Evolutionary conservation across 1,140 invertebrate species (phyloP), one percentile per base, ranked within the genome.

Genomic region (Limonius californicus): DNA sequence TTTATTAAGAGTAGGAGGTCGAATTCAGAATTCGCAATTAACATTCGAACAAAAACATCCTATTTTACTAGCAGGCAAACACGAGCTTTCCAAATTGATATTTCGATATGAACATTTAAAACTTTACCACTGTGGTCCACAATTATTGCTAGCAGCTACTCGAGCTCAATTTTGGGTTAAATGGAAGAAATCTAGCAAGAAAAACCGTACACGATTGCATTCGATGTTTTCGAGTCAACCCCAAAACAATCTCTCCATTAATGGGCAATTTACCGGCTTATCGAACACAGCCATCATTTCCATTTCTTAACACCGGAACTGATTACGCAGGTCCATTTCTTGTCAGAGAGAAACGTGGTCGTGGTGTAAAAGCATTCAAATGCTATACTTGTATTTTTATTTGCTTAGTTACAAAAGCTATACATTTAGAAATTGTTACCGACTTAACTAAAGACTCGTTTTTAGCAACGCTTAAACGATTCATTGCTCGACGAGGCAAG

Each of bases 401-500:
- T 0, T 79, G 76, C 63, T 74, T 77, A 54, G 63, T 66, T 0
- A 78, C 77, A 2, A 71, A 71, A 54, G 76, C 74, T 0, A 64
- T 77, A n/a, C 78, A 79, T 59, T 39, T 80, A n/a, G 76, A 80
- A 60, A 11, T 77, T 1, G 75, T 76, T 0, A 57, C 58, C 0
- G 68, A 75, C 59, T 27, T 78, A 12, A 27, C 43, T 9, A 43
- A 21, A 8, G 32, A 65, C 3, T 1, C 18, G n/a, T 66, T 66
- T 54, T 11, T 66, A 7, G 54, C 23, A 4, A 43, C 54, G n/a
- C 35, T 61, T 18, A 32, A 27, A n/a, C 16, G 61, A 23, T 68
- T 68, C 55, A 18, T 50, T 9, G 30, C 59, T 1, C 30, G 63
- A 20, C 30, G 63, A 30, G 66, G 63, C 8, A 35, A 32, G 14